Base-by-base conservation (phyloP, 2,888 invertebrate genomes). In the Tetanocera ferruginea region DNA sequence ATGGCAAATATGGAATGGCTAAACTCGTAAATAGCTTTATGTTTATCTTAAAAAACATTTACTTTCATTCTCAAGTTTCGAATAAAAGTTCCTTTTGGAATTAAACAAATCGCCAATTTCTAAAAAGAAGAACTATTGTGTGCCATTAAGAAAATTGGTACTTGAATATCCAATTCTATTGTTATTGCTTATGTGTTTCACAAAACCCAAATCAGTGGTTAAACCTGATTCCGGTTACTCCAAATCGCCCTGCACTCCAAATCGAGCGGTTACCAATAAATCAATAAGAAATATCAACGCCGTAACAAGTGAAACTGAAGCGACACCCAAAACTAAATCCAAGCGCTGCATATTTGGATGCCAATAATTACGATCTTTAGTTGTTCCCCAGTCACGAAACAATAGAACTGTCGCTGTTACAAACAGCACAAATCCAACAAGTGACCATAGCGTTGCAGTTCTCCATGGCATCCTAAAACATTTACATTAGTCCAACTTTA, bases 281-380 rank as follows among this genome's bases (percentile, higher is more conserved):
- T 90, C 90, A 60, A 88, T 79, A 69, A 90, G 79, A 77, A 85
- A 90, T 55, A 90, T 76, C 71, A 89, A 76, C 6, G 87, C 83
- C 14, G 85, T 84, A 5, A 89, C 85, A 76, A 90, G 73, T 0
- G 89, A 84, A 14, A 89, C 85, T 3, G 88, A 86, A 3, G 89
- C 90, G 4, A 89, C 80, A 3, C 84, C 88, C 83, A 89, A 85
- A 3, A 89, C 85, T 64, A 90, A 82, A 78, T 90, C 90, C 84
- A 90, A 83, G 60, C 90, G 87, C 78, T 88, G 88, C 85, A 88
- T 89, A 82, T 90, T 90, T 74, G 90, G 90, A 81, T 90, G 89
- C 90, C 90, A 90, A 74, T 88, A 88, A 76, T 88, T 89, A 51
- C 88, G 85, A 77, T 89, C 88, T 81, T 90, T 90, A 23, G 88